These are phyloP conservation scores for Parazoanthus swiftii DNA, from an alignment of 92 coral and sea anemone genomes.

Conservation along the genomic window DNA sequence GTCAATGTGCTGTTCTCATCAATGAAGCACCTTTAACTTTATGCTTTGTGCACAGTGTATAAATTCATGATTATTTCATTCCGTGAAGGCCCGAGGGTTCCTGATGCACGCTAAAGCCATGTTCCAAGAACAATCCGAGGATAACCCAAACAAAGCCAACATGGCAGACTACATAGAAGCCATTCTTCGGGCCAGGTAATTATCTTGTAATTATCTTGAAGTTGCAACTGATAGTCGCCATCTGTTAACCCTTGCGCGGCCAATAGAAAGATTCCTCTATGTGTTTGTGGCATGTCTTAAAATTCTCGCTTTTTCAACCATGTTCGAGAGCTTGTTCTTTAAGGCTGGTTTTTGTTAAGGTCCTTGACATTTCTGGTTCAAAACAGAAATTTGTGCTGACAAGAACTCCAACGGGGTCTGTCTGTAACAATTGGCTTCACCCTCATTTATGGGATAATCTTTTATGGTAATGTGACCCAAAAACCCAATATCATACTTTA, in stretches of 20 bases:
- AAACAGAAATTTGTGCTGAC: not conserved
- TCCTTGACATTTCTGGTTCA: not conserved
- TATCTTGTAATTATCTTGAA: slow-evolving; percentile 5
- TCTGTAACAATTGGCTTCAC: no score
- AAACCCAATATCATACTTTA: no score
- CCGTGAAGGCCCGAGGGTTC: slow-evolving; percentile 64
- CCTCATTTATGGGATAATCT: no score
- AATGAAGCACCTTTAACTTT: no score
- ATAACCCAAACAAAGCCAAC: slow-evolving; percentile 89
- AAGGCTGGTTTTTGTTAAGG: no score
- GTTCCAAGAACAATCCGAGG: slow-evolving; percentile 75
- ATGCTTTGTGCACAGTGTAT: not conserved
- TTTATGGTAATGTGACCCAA: no score
- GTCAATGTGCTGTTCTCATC: no score
- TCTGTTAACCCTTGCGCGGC: no score
- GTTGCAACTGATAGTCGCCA: not conserved
- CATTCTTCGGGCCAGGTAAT: slow-evolving; percentile 81
- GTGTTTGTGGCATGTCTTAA: no score
- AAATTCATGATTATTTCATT: not conserved
- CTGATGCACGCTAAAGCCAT: slow-evolving; percentile 62
- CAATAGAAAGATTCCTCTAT: no score
- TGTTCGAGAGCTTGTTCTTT: no score
- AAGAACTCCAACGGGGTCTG: no score
- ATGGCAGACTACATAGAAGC: slow-evolving; percentile 90
- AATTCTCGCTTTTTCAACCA: not conserved